Percentiles rank a stretch among this genome's conserved stretches.
These are phyloP conservation scores for Tipula helvola DNA, from an alignment of 2,888 invertebrate genomes.

Conservation along the genomic window DNA sequence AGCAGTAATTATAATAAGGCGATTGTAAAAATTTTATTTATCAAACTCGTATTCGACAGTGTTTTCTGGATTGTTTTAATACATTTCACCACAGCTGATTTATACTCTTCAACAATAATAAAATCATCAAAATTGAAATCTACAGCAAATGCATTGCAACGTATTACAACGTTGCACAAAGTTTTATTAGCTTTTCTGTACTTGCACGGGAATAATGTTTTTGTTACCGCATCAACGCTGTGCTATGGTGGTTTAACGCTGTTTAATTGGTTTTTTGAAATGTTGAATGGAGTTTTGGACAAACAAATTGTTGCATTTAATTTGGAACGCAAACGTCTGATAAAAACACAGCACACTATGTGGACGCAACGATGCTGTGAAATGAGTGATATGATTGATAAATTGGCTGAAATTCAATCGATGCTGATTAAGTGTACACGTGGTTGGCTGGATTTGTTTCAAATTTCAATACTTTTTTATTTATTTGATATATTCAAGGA, in stretches of 20 bases:
- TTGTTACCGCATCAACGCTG: neutral
- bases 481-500: neutral
- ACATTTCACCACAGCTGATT: neutral
- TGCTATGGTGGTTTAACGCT: neutral
- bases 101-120: neutral
- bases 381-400: neutral
- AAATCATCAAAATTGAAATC: neutral
- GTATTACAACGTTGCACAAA: neutral
- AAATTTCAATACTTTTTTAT: neutral
- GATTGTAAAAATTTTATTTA: neutral
- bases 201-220: neutral
- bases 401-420: neutral
- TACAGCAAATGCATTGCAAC: neutral
- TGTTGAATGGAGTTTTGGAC: neutral
- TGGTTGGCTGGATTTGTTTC: neutral
- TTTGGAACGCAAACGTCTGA: neutral
- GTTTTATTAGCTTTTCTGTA: neutral
- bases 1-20: neutral
- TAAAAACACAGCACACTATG: neutral
- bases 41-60: neutral
- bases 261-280: neutral
- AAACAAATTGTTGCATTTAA: neutral
- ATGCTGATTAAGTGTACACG: neutral
- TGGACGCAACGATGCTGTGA: neutral
- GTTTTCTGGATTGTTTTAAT: neutral